phyloP scores from a whole-genome alignment of 92 coral and sea anemone species.

The Micromussa lordhowensis region DNA sequence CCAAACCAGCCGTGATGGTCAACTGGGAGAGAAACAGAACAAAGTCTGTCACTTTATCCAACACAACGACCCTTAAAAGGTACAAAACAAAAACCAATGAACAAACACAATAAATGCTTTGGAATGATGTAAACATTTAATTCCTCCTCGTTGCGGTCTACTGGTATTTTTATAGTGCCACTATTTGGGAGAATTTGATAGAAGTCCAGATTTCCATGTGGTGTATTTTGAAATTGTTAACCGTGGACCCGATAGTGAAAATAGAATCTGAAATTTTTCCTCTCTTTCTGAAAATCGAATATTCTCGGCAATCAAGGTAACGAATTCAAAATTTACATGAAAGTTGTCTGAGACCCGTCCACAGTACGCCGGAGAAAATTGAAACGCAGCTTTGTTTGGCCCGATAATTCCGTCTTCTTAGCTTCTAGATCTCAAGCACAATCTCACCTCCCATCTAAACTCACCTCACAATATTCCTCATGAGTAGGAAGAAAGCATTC shows the following conservation, averaged over 20 bases:
- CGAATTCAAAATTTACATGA: too few relatives aligned
- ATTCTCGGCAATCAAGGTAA: background rate
- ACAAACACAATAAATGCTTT: background rate
- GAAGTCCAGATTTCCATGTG: background rate
- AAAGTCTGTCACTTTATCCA: conserved; percentile 96
- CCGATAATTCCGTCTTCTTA: background rate
- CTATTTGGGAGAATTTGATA: too few relatives aligned
- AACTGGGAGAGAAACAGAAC: conserved; percentile 92
- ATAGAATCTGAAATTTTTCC: background rate
- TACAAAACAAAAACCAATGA: background rate
- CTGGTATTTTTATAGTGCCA: background rate
- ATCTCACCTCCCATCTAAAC: background rate
- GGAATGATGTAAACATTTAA: background rate
- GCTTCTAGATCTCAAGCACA: background rate
- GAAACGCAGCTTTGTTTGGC: too few relatives aligned
- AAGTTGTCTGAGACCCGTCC: background rate
- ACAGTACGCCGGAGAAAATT: too few relatives aligned
- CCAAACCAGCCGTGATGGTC: conserved; percentile 85
- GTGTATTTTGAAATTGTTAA: background rate
- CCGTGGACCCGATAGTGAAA: background rate
- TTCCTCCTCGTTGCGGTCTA: background rate
- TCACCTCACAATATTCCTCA: conserved; percentile 93
- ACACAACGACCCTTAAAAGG: conserved; percentile 83
- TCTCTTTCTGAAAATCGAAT: background rate
- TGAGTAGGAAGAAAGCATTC: conserved; percentile 92